Evolutionary conservation across 2,113 vertebrate genomes (phyloP), one percentile per base, ranked within the genome.

Genomic region (Oplegnathus fasciatus): DNA sequence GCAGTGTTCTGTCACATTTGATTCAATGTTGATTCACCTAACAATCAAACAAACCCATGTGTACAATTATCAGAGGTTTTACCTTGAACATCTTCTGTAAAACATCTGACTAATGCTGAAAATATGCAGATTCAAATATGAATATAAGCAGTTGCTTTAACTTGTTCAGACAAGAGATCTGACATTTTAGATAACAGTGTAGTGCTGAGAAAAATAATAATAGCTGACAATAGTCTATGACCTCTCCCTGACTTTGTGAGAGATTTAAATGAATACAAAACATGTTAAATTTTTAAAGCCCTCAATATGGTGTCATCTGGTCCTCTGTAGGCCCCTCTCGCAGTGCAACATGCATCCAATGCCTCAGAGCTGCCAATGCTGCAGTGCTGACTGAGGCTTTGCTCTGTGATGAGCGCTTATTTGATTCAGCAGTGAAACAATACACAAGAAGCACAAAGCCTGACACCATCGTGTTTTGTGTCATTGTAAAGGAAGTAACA

Each of bases 301-400:
- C 69, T 66, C 89, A 89, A 85, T 90, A 91, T 86, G 90, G 91
- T 88, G 89, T 91, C 84, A 87, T 86, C 87, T 91, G 87, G 69
- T 89, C 77, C 74, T 83, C 74, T 85, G 79, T 85, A 58, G 80
- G 73, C 86, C 79, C 42, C 79, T 52, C 77, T 80, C n/a, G 17
- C 75, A 61, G 52, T 73, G 81, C 69, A 58, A 48, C 46, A 79
- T 72, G 74, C 30, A 37, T 76, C 78, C 80, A 84, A 80, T 48
- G 88, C 74, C 69, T 81, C 75, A 75, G 78, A 65, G 84, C 90
- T 87, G 75, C 85, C 74, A 72, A 4, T 30, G 88, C 80, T 71
- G 75, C 83, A 71, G 57, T 42, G 61, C 84, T 72, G 54, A 85
- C 69, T 68, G 80, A 79, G 64, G 67, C 73, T 48, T 14, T 37